Evolutionary conservation across 1,140 invertebrate species (phyloP), one percentile per base, ranked within the genome.

Genomic region (Aporrectodea caliginosa): DNA sequence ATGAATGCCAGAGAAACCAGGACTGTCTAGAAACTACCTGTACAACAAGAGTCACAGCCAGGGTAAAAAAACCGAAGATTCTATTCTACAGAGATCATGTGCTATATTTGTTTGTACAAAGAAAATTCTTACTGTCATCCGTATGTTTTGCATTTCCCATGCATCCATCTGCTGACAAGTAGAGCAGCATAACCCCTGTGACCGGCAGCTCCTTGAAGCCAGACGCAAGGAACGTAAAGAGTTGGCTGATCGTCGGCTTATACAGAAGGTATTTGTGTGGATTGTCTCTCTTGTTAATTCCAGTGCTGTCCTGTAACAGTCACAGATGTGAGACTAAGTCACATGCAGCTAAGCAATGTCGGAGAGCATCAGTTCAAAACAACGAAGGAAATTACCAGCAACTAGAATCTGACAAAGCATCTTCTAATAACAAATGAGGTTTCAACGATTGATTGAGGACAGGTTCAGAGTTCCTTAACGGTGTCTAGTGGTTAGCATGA

Each of bases 191-290:
- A 43, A 94, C 95, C 73, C 95, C 95, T 86, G 94, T 95, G 1
- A 93, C 91, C 31, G 95, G 95, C 79, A 98, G 90, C 88, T 98
- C 96, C 89, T 96, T 96, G 87, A 96, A 96, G 81, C 94, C 94
- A 82, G 95, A 97, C 43, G 95, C 93, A 81, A 98, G 90, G 89
- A 98, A 98, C 30, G 97, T 94, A 87, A 97, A 91, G 35, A 98
- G 92, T 89, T 98, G 95, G 87, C 93, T 94, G 84, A 97, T 93
- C 73, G 95, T 96, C 69, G 96, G 96, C 88, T 96, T 98, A 89
- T 96, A 98, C 81, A 98, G 90, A 82, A 98, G 90, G 90, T 98
- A 98, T 90, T 98, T 98, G 90, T 98, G 96, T 22, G 96, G 96
- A 91, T 98, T 98, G 86, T 97, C 94, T 84, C 94, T 89, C 85